Evolutionary conservation across 2,888 invertebrate species (phyloP), one percentile per base, ranked within the genome.

Genomic region (Alsophila aescularia): DNA sequence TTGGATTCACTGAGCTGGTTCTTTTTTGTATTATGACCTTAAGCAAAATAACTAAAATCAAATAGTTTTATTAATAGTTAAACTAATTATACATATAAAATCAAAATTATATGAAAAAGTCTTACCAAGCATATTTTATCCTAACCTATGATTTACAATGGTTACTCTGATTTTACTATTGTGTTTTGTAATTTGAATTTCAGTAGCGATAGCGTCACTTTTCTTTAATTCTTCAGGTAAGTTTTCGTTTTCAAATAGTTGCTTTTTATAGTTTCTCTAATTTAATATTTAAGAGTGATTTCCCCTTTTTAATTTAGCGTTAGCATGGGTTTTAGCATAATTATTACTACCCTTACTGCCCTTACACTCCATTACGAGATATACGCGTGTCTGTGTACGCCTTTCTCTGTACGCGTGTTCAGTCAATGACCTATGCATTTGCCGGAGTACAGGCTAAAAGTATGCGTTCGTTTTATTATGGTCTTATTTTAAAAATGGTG

Each of bases 401-500:
- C 56, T 58, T 50, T 63, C 59, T 61, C 66, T 69, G 73, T 77
- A 84, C 83, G 85, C 79, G 88, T 83, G 79, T 21, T 18, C 49
- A 81, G 83, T 82, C 89, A 84, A 82, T 83, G 90, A 90, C 89
- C 90, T 83, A 83, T 83, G 87, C 89, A 90, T 89, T 89, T 88
- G 88, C 90, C 85, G 87, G 85, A 81, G 85, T 87, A 87, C 89
- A 85, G 85, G 88, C 90, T 90, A 90, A 90, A 90, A 90, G 91
- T 90, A 89, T 90, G 90, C 91, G 90, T 85, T 85, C 85, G 83
- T 87, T 90, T 89, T 90, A 90, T 90, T 90, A 90, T 89, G 87
- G 85, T 87, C 86, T 91, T 91, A 89, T 90, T 90, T 90, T 90
- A 84, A 90, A 90, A 90, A 89, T 89, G 88, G 85, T 75, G 75